Percentiles rank a stretch among this genome's conserved stretches.
Evolutionary conservation across 1,140 invertebrate species (phyloP).

Genomic region (Macrocentrus cingulum): DNA sequence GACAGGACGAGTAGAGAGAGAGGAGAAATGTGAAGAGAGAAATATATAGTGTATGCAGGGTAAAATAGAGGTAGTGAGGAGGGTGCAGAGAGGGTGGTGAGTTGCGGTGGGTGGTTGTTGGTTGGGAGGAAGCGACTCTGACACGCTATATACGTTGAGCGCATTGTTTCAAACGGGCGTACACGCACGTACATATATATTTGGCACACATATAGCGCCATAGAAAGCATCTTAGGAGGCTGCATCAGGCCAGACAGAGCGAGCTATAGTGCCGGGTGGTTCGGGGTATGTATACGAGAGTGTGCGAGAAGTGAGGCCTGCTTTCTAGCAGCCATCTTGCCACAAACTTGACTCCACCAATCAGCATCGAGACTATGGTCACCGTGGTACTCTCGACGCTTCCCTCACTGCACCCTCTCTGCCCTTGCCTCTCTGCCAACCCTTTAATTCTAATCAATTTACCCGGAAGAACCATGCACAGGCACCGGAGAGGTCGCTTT

Average conservation of each 20-base stretch:
- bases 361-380: constrained; percentile 60
- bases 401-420: constrained; percentile 32
- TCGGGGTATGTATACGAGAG: constrained; percentile 28
- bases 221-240: constrained; percentile 43
- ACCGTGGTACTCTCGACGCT: constrained; percentile 41
- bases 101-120: constrained; percentile 26
- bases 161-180: constrained; percentile 54
- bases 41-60: not conserved
- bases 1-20: constrained; percentile 10
- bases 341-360: constrained; percentile 61
- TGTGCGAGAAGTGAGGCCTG: constrained; percentile 29
- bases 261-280: too few relatives aligned
- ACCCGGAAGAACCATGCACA: constrained; percentile 20
- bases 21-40: constrained; percentile 4
- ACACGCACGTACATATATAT: constrained; percentile 47
- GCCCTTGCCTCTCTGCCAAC: constrained; percentile 40
- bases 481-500: not conserved
- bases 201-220: constrained; percentile 36
- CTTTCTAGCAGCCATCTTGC: constrained; percentile 57
- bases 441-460: constrained; percentile 62
- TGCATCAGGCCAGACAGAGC: constrained; percentile 13
- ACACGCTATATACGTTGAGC: not conserved
- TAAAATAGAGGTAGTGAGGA: not conserved
- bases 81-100: constrained; percentile 1
- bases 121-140: constrained; percentile 1